A percentile compares a stretch with the other conserved stretches of the same genome.
Conservation (phyloP, 2,797 vertebrate species). For the Rousettus madagascariensis region DNA sequence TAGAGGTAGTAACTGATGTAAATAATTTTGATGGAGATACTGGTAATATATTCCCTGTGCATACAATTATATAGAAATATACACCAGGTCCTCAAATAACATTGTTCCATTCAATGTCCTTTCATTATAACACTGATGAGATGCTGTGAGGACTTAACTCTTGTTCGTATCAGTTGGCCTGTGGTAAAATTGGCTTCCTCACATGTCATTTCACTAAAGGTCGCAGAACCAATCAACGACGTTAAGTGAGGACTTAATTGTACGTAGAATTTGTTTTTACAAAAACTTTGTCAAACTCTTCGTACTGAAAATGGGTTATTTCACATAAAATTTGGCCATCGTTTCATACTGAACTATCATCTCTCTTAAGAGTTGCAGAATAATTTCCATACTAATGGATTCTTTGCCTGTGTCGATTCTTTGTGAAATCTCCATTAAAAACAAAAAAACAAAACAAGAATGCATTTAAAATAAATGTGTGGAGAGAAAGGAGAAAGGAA, state of each 20-base stretch:
- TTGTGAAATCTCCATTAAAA: neutral
- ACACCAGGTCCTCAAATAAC: neutral
- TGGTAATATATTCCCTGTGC: neutral
- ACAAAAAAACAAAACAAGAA: neutral
- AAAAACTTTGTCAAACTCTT: neutral
- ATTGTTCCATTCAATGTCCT: neutral
- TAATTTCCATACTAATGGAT: neutral
- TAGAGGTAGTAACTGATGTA: neutral
- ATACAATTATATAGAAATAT: neutral
- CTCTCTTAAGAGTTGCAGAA: neutral
- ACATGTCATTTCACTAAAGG: neutral
- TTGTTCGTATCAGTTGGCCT: neutral
- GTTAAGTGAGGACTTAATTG: neutral
- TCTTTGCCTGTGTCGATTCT: neutral
- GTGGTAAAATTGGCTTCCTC: neutral
- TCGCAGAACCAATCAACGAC: neutral
- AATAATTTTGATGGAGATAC: neutral
- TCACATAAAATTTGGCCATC: neutral
- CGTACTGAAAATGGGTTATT: neutral
- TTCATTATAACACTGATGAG: neutral
- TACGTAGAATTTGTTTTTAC: neutral
- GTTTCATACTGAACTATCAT: neutral
- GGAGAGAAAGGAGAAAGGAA: neutral
- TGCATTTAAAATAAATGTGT: neutral
- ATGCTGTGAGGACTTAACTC: neutral